These are phyloP conservation scores for Morelia viridis DNA, from an alignment of 2,797 vertebrate species.

Conservation along the genomic window DNA sequence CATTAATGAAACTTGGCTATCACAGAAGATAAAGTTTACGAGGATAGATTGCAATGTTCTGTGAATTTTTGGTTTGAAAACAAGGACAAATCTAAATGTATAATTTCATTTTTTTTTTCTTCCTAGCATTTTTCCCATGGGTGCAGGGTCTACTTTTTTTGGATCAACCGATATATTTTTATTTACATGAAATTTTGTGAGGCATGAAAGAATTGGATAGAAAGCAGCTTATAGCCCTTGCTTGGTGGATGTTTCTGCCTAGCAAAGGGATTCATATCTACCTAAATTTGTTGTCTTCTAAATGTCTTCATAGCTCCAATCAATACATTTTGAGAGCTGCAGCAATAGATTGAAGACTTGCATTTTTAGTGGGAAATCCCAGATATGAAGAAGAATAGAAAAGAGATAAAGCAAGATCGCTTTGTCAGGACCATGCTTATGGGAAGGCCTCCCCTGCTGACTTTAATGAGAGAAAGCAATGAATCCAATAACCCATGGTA, in stretches of 20 bases:
- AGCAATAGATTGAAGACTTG: not conserved
- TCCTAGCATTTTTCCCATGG: not conserved
- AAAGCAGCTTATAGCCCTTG: not conserved
- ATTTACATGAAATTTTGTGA: not conserved
- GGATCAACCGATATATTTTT: not conserved
- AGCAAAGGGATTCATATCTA: not conserved
- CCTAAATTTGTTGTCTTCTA: not conserved
- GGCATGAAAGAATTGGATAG: not conserved
- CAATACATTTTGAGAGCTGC: not conserved
- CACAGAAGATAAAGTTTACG: not conserved
- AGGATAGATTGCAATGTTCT: not conserved
- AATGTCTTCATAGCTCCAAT: not conserved
- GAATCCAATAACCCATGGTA: not conserved
- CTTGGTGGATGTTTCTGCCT: not conserved
- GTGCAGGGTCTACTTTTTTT: too few relatives aligned
- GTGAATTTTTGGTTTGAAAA: not conserved
- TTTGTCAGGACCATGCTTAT: not conserved
- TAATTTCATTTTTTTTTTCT: not conserved
- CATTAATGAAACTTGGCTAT: not conserved
- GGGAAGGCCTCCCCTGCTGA: not conserved
- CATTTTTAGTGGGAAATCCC: not conserved
- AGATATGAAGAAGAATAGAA: not conserved
- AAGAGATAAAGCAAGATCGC: not conserved
- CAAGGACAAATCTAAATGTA: not conserved
- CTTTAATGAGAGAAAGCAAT: not conserved